A percentile compares a stretch with the other conserved stretches of the same genome.
Conservation (phyloP, 2,888 invertebrate species). For the Monoplex corrugatus region DNA sequence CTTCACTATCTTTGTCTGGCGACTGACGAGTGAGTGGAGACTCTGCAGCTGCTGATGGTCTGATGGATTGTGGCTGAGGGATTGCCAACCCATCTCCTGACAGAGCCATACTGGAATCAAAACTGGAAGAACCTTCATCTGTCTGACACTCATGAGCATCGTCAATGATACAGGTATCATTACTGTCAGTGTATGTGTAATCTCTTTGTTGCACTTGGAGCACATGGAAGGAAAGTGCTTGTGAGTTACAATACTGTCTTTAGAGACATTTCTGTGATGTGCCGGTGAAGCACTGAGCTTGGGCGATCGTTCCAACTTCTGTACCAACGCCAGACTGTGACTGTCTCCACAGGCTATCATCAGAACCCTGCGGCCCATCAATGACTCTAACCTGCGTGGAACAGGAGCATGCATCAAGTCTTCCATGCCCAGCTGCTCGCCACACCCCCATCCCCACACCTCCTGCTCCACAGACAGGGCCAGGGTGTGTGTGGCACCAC, state of each 20-base stretch:
- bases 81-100: slow-evolving; percentile 39
- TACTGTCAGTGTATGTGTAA: slow-evolving; percentile 70
- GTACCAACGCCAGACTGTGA: slow-evolving; percentile 77
- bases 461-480: slow-evolving; percentile 75
- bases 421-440: slow-evolving; percentile 73
- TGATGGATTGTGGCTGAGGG: background rate
- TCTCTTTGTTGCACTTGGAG: slow-evolving; percentile 70
- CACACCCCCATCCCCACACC: slow-evolving; percentile 80
- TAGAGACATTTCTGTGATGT: slow-evolving; percentile 37
- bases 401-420: slow-evolving; percentile 54
- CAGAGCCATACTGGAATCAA: slow-evolving; percentile 52
- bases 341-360: slow-evolving; percentile 74
- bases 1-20: slow-evolving; percentile 16
- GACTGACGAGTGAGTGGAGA: background rate
- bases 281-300: background rate
- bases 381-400: slow-evolving; percentile 69
- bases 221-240: slow-evolving; percentile 67
- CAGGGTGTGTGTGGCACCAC: slow-evolving; percentile 77
- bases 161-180: slow-evolving; percentile 71
- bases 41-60: background rate
- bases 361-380: slow-evolving; percentile 72
- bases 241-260: slow-evolving; percentile 41
- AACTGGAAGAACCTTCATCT: slow-evolving; percentile 28
- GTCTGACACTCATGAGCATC: slow-evolving; percentile 65
- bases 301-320: slow-evolving; percentile 59